Conservation (phyloP, 2,888 invertebrate species). For the Colostygia pectinataria region DNA sequence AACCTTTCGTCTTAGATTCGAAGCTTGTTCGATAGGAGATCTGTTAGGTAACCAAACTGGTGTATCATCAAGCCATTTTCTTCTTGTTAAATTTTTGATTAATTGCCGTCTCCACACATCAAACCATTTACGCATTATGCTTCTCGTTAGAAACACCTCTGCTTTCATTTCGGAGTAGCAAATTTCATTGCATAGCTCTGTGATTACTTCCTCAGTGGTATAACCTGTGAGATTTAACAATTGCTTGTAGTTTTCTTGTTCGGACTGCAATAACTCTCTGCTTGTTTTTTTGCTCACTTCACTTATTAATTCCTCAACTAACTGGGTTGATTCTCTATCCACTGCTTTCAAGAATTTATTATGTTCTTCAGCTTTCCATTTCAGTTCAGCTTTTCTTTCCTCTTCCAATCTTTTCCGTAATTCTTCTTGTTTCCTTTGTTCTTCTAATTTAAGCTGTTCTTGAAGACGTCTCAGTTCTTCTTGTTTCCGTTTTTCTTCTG, state of each 20-base stretch:
- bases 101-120: constrained; percentile 63
- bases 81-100: constrained; percentile 59
- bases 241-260: constrained; percentile 53
- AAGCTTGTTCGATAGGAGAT: constrained; percentile 65
- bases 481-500: constrained; percentile 36
- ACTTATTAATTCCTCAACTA: constrained; percentile 57
- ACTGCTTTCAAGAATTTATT: constrained; percentile 60
- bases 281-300: constrained; percentile 59
- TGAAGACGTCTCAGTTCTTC: constrained; percentile 39
- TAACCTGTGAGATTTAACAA: constrained; percentile 53
- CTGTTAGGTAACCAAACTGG: constrained; percentile 71
- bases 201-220: constrained; percentile 55
- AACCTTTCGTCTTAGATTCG: constrained; percentile 50
- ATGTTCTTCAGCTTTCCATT: constrained; percentile 60
- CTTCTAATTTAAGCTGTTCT: constrained; percentile 40
- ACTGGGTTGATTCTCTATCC: constrained; percentile 59
- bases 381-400: constrained; percentile 59
- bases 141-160: constrained; percentile 59
- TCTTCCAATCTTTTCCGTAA: constrained; percentile 52
- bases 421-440: constrained; percentile 46
- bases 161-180: constrained; percentile 64
- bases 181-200: constrained; percentile 60
- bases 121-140: constrained; percentile 68
- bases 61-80: constrained; percentile 66
- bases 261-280: constrained; percentile 52